A percentile compares a stretch with the other conserved stretches of the same genome.
These are phyloP conservation scores for Seriola quinqueradiata DNA, from an alignment of 2,113 vertebrate species.

Conservation along the genomic window DNA sequence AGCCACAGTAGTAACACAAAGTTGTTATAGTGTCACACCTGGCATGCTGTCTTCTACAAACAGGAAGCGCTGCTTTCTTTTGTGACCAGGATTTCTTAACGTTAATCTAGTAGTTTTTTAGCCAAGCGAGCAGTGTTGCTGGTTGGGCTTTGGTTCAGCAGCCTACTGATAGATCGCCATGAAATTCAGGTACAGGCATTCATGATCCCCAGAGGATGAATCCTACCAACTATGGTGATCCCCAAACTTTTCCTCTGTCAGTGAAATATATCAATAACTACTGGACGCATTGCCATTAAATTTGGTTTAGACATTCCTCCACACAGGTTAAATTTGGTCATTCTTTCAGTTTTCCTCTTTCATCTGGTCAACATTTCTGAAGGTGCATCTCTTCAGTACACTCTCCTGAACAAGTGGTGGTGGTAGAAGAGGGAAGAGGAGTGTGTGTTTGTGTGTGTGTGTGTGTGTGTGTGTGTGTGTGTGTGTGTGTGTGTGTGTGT, in stretches of 20 bases:
- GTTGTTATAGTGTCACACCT: not conserved
- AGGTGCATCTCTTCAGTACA: not conserved
- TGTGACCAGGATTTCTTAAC: not conserved
- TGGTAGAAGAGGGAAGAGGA: not conserved
- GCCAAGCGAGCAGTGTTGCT: not conserved
- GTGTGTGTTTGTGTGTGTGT: not conserved
- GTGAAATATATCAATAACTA: not conserved
- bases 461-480: constrained; percentile 17
- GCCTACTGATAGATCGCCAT: not conserved
- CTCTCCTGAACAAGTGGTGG: constrained; percentile 3
- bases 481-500: constrained; percentile 9
- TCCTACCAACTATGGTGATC: not conserved
- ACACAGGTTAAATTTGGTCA: not conserved
- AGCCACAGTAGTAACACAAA: not conserved
- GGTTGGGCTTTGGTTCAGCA: not conserved
- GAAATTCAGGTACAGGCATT: not conserved
- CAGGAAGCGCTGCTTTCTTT: not conserved
- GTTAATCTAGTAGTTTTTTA: constrained; percentile 3
- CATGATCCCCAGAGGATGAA: not conserved
- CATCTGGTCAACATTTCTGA: not conserved
- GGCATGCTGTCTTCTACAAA: not conserved
- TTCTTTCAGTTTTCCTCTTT: not conserved
- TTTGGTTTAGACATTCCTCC: not conserved
- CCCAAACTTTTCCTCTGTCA: not conserved
- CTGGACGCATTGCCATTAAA: not conserved